These are phyloP conservation scores for Leucophenga maculata DNA, from an alignment of 2,888 invertebrate species.

Conservation along the genomic window DNA sequence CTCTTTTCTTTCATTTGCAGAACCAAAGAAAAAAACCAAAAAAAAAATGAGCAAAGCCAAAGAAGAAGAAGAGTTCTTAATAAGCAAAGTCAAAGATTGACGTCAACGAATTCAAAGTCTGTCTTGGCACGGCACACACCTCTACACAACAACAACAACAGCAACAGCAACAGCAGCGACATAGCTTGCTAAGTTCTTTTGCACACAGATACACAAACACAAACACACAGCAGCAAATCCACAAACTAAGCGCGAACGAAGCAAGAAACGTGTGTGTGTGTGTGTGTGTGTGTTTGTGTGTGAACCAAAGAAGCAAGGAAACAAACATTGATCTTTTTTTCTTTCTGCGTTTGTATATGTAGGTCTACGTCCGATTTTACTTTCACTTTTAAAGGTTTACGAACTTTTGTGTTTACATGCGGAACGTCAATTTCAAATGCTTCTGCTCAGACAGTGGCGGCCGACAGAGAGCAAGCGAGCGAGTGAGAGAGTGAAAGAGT, in stretches of 20 bases:
- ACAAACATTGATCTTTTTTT: constrained; percentile 35
- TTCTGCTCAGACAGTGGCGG: not conserved
- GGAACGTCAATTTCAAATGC: constrained; percentile 26
- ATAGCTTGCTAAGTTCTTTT: not conserved
- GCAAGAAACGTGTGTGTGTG: not conserved
- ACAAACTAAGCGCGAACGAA: too few species aligned
- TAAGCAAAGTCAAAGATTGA: constrained; percentile 8
- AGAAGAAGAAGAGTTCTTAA: not conserved
- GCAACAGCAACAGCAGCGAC: too few species aligned
- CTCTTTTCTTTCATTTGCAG: too few species aligned
- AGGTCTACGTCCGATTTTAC: constrained; percentile 73
- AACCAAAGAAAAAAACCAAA: not conserved
- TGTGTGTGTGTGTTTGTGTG: not conserved
- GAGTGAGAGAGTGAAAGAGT: constrained; percentile 34
- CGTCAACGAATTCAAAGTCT: not conserved
- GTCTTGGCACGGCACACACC: constrained; percentile 1
- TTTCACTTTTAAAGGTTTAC: constrained; percentile 73
- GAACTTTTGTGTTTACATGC: constrained; percentile 71
- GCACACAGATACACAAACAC: not conserved
- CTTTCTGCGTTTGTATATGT: constrained; percentile 66
- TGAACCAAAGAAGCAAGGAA: constrained; percentile 20
- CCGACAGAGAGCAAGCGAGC: not conserved
- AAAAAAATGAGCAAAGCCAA: not conserved
- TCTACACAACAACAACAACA: too few species aligned
- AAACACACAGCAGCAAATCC: not conserved